A percentile compares a stretch with the other conserved stretches of the same genome.
Evolutionary conservation across 2,888 invertebrate species (phyloP).

Genomic region (Podabrus alpinus): DNA sequence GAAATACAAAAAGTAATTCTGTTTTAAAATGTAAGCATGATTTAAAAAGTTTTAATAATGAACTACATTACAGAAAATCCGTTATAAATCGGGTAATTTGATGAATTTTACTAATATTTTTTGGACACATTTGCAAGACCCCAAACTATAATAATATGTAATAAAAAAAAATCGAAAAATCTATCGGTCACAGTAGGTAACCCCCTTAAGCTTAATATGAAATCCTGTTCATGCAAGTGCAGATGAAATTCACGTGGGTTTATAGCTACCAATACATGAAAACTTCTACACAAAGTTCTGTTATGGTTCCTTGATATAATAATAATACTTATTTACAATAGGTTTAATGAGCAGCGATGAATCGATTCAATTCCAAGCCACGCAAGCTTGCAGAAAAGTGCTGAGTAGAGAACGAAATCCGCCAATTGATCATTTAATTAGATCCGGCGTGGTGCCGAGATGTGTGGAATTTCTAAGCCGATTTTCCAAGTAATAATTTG

Average conservation of each 20-base stretch:
- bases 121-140: too few relatives aligned
- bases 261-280: background rate
- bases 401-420: constrained; percentile 88
- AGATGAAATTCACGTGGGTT: background rate
- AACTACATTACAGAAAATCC: too few relatives aligned
- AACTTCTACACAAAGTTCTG: background rate
- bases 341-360: constrained; percentile 72
- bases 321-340: constrained; percentile 30
- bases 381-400: constrained; percentile 83
- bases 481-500: constrained; percentile 68
- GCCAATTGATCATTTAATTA: constrained; percentile 85
- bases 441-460: constrained; percentile 80
- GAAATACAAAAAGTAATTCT: too few relatives aligned
- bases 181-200: too few relatives aligned
- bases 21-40: too few relatives aligned
- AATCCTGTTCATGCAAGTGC: background rate
- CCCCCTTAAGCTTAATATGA: background rate
- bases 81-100: too few relatives aligned
- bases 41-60: too few relatives aligned
- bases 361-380: constrained; percentile 67
- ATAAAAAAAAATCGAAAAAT: too few relatives aligned
- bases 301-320: background rate
- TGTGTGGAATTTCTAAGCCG: constrained; percentile 77
- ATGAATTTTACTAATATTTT: too few relatives aligned
- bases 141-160: too few relatives aligned